Evolutionary conservation across 2,797 vertebrate genomes (phyloP), one percentile per base, ranked within the genome.

Genomic region (Spinus pinus): DNA sequence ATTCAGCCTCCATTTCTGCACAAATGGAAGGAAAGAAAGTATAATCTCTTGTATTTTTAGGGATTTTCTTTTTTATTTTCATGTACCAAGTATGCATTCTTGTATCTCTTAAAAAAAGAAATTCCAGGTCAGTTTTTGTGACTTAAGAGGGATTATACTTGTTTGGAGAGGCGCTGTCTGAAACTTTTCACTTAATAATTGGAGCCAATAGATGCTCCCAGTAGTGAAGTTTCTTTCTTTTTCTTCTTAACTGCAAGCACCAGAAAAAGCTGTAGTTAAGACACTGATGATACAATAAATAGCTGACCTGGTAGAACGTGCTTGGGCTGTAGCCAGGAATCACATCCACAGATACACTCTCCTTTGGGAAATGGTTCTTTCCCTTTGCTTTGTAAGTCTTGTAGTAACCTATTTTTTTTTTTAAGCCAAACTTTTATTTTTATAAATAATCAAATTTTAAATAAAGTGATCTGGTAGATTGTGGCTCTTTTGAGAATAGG

Each of bases 281-380:
- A 79, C 22, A 49, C 81, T 88, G 89, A 66, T 70, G 81, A 47
- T 22, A 53, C 79, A 95, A 87, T 79, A 91, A 95, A 94, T 66
- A 93, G 82, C 70, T 96, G 86, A 93, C 69, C 81, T 79, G 89
- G 69, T 81, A 33, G 72, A 93, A 79, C 0, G 0, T 93, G 64
- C 77, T 91, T 96, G 92, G 47, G 61, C 54, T 82, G 47, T 41
- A 88, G 81, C 92, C 89, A 95, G 85, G 31, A 81, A 66, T 90
- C 47, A 93, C 65, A 90, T 83, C 81, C 49, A 62, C 11, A 91
- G 61, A 75, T 75, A 41, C 9, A 58, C 12, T 81, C 17, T 72
- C 65, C 72, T 85, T 86, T 27, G 77, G 72, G 65, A 93, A 92
- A 75, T 41, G 56, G 4, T 69, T 37, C 17, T 82, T 94, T 79